Base-by-base conservation (phyloP, 2,888 invertebrate species). In the Agrochola macilenta region DNA sequence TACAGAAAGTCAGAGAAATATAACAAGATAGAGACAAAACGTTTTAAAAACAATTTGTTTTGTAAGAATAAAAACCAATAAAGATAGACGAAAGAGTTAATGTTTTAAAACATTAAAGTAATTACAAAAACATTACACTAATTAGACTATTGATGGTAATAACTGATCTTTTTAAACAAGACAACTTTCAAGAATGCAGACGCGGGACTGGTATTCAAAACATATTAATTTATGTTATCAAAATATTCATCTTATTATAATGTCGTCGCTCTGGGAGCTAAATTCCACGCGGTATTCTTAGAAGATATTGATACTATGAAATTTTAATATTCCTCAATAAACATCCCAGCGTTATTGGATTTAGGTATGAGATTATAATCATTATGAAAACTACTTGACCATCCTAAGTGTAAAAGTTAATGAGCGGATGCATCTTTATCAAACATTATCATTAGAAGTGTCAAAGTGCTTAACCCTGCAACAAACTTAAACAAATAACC, bases 241-340 rank as follows among this genome's bases (percentile, higher is more conserved):
- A 78, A 64, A 75, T 78, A 83, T 84, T 68, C 74, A 83, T 78
- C 39, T 75, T 70, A 78, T 73, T 75, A 76, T 69, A 74, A 78
- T 70, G 52, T 64, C 52, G 57, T 54, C 49, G 74, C 61, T 63
- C 49, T 85, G 60, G 54, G 60, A 86, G 74, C 78, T 83, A 70
- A 78, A 73, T 86, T 75, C 84, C 74, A 30, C 54, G 52, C 72
- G 65, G 17, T 76, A 66, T 75, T 72, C 69, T 69, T 17, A 52
- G 57, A 74, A 74, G 35, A 74, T 82, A 77, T 86, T 58, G 39
- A 73, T 61, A 72, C 39, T 66, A 39, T 82, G 39, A 30, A 43
- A 58, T 74, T 58, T 66, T 78, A 77, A 72, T 66, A 78, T 78
- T 72, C 46, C 14, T 61, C n/a, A 11, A 35, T 58, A 76, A 76